Evolutionary conservation across 1,140 invertebrate species (phyloP).

Genomic region (silkworm (Bombyx mori)): ASM3026992v2 NC_085110.1:8270501-8271000

Average conservation of each 20-base stretch:
- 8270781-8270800: too few relatives aligned
- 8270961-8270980: too few relatives aligned
- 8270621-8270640: constrained; percentile 15
- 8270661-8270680: constrained; percentile 25
- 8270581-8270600: constrained; percentile 7
- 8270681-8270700: constrained; percentile 29
- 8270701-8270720: constrained; percentile 26
- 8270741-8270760: constrained; percentile 22
- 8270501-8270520: too few relatives aligned
- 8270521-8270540: too few relatives aligned
- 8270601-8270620: constrained; percentile 15
- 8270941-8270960: constrained; percentile 8
- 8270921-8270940: constrained; percentile 10
- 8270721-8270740: constrained; percentile 22
- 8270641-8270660: constrained; percentile 15
- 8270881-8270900: constrained; percentile 21
- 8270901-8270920: constrained; percentile 11
- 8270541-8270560: too few relatives aligned
- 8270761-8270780: too few relatives aligned
- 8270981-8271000: too few relatives aligned
- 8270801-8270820: too few relatives aligned
- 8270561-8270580: background rate
- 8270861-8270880: constrained; percentile 12
- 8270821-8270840: constrained; percentile 1
- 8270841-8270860: constrained; percentile 30